These are phyloP conservation scores for Aporophyla nigra DNA, from an alignment of 2,888 invertebrate genomes.

Conservation along the genomic window DNA sequence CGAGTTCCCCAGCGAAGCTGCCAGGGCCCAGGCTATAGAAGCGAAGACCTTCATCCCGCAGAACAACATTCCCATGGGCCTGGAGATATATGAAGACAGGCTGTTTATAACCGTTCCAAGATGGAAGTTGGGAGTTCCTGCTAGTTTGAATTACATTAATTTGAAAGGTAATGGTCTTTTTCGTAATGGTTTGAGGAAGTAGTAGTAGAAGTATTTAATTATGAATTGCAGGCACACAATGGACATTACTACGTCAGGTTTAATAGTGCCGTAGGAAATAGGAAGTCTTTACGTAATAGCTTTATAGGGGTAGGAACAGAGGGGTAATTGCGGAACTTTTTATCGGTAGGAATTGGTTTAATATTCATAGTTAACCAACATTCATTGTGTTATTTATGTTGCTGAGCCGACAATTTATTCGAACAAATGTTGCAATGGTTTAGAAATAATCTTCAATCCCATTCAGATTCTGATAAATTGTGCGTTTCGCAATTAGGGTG, in stretches of 20 bases:
- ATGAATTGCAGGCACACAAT: constrained; percentile 1
- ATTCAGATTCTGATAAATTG: too few species aligned
- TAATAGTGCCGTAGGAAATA: not conserved
- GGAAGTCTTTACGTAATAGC: not conserved
- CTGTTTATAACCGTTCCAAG: constrained; percentile 94
- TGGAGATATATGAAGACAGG: constrained; percentile 93
- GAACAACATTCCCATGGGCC: constrained; percentile 94
- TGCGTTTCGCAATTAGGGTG: too few species aligned
- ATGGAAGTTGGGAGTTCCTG: constrained; percentile 94
- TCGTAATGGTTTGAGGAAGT: not conserved
- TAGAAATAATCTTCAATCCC: too few species aligned
- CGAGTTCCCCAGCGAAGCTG: constrained; percentile 91
- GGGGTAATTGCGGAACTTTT: too few species aligned
- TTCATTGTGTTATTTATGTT: too few species aligned
- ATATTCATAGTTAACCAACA: too few species aligned
- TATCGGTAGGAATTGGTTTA: too few species aligned
- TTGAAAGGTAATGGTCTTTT: constrained; percentile 90
- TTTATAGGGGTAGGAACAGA: too few species aligned
- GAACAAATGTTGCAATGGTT: too few species aligned
- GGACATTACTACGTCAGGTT: not conserved
- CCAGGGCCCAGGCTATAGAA: constrained; percentile 91
- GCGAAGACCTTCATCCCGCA: constrained; percentile 92
- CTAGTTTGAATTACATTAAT: constrained; percentile 94
- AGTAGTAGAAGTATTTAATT: not conserved
- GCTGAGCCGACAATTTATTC: too few species aligned